phyloP scores from a whole-genome alignment of 2,113 vertebrate species.

The Oreocharis arfaki region DNA sequence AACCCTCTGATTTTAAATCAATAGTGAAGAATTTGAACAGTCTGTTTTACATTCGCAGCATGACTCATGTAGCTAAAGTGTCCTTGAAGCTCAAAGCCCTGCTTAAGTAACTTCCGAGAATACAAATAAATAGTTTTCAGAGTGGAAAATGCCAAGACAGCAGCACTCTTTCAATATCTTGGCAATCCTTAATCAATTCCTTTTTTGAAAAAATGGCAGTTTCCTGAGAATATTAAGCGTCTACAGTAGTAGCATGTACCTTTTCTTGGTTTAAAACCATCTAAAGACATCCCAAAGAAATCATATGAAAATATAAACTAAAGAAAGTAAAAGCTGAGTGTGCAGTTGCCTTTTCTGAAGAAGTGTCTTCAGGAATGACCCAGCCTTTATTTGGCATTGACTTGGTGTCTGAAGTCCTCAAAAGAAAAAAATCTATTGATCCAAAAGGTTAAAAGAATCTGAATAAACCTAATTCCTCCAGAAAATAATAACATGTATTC shows the following conservation, averaged over 20 bases:
- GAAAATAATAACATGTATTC: not conserved
- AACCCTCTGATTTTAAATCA: conserved; percentile 34
- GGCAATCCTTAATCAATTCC: not conserved
- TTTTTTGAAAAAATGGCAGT: not conserved
- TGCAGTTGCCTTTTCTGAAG: not conserved
- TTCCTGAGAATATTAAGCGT: not conserved
- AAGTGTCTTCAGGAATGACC: not conserved
- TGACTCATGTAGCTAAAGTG: not conserved
- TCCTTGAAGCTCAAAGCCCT: not conserved
- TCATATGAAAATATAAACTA: not conserved
- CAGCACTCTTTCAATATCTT: not conserved
- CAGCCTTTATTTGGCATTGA: not conserved
- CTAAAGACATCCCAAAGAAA: not conserved
- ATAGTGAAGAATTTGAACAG: not conserved
- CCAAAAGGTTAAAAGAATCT: not conserved
- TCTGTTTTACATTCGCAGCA: not conserved
- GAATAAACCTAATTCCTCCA: not conserved
- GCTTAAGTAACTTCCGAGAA: not conserved
- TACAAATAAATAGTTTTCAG: not conserved
- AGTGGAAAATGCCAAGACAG: not conserved
- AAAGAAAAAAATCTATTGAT: not conserved
- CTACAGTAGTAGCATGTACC: not conserved
- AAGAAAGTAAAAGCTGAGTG: not conserved
- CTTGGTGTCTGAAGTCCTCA: not conserved
- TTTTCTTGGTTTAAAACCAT: not conserved